A percentile compares a stretch with the other conserved stretches of the same genome.
These are phyloP conservation scores for Haemorhous mexicanus DNA, from an alignment of 2,113 vertebrate genomes.

Conservation along the genomic window DNA sequence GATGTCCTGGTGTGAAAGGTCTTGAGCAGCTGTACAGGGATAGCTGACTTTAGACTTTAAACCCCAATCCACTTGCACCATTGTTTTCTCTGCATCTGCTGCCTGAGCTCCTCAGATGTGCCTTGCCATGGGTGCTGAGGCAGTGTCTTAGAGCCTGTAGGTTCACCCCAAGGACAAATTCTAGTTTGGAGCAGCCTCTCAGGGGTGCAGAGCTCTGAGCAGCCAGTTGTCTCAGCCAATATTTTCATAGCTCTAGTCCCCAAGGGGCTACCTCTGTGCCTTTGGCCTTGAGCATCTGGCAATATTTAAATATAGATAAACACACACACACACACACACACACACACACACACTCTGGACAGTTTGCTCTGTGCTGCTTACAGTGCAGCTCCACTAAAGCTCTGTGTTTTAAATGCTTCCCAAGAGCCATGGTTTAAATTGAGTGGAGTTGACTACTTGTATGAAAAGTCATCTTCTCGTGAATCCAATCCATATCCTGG, in stretches of 20 bases:
- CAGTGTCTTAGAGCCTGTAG: background rate
- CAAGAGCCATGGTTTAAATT: conserved; percentile 55
- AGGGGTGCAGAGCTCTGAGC: background rate
- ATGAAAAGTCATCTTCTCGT: conserved; percentile 59
- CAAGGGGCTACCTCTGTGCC: background rate
- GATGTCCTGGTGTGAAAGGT: background rate
- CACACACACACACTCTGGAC: background rate
- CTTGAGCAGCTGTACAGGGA: background rate
- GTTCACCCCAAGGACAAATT: background rate
- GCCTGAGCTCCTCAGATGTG: background rate
- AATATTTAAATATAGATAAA: conserved; percentile 6
- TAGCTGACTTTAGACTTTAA: background rate
- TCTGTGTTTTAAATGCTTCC: conserved; percentile 54
- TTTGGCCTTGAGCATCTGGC: conserved; percentile 53
- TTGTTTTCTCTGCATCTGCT: background rate
- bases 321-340: background rate
- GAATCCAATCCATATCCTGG: conserved; percentile 40
- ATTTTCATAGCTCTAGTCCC: background rate
- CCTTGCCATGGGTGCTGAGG: background rate
- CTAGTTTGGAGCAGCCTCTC: background rate
- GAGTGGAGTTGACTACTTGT: conserved; percentile 54
- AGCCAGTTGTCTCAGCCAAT: background rate
- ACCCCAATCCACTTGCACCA: background rate
- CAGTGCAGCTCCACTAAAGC: conserved; percentile 49
- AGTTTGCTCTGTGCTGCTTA: conserved; percentile 36